These are phyloP conservation scores for Strigamia maritima DNA, from an alignment of 2,888 invertebrate species.

Conservation along the genomic window DNA sequence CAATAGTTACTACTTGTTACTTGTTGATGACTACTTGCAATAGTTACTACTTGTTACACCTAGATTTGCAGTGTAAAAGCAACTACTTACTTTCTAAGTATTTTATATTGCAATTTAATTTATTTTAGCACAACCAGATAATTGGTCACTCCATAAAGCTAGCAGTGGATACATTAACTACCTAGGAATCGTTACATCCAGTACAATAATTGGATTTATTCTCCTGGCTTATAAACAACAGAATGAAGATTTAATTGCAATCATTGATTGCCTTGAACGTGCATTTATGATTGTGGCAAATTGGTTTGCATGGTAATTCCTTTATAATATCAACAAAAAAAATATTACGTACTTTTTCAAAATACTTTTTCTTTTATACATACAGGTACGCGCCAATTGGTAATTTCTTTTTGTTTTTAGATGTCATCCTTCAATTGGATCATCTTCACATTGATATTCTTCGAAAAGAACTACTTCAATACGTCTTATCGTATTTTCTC, in stretches of 20 bases:
- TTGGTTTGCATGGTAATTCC: neutral
- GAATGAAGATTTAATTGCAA: neutral
- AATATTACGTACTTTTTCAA: neutral
- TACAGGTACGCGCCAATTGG: neutral
- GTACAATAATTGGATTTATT: neutral
- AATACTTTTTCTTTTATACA: too few species aligned
- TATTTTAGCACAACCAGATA: neutral
- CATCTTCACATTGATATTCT: neutral
- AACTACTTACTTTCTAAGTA: too few species aligned
- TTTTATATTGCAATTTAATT: too few species aligned
- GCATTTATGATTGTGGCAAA: neutral
- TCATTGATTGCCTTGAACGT: neutral
- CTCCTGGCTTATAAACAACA: neutral
- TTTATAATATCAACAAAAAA: neutral
- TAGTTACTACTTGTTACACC: too few species aligned
- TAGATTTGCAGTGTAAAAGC: too few species aligned
- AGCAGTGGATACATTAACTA: neutral
- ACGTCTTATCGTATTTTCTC: neutral
- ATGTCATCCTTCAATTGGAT: neutral
- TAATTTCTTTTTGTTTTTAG: neutral
- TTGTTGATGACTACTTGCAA: too few species aligned
- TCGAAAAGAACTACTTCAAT: neutral
- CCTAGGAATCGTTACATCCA: neutral
- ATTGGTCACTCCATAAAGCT: neutral
- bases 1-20: too few species aligned